Base-by-base conservation (phyloP, 2,113 vertebrate genomes). In the Nycticorax nycticorax region DNA sequence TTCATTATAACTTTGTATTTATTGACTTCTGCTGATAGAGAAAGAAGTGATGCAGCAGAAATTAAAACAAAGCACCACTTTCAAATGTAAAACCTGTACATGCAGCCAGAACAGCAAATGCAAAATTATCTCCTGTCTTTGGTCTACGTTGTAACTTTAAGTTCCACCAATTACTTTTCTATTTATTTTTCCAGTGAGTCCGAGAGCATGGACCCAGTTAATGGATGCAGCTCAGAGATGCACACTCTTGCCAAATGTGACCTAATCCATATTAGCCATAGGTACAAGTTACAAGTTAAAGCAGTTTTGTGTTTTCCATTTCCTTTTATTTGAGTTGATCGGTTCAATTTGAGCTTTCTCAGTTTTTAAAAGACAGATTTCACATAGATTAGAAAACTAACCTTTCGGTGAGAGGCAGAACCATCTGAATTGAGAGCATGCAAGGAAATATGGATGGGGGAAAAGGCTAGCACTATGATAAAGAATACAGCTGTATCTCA, bases 281-380 rank as follows among this genome's bases (percentile, higher is more conserved):
- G 37, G 41, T 92, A 84, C 5, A 83, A 67, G 30, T 53, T 55
- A 84, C 6, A 3, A 92, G 71, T 57, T 88, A 85, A 88, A 91
- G 53, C 53, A 93, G 39, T 32, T 88, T 66, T 62, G 20, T n/a
- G 14, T 20, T 89, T 89, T 88, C 85, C 39, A 52, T 92, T 93
- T 92, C 66, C 85, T 83, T 94, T 90, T 68, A 90, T 88, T 93
- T 88, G 37, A 83, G 27, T 55, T 83, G 26, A 93, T 94, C 45
- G 66, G 57, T 39, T 89, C 88, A 69, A 92, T 79, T 89, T 92
- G 48, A 88, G 66, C 53, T 73, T 88, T 55, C n/a, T 37, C 69
- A 68, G 23, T 24, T 85, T 95, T 56, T 52, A 80, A 93, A 89
- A 88, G 35, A 71, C 15, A 81, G 22, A 71, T 88, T 93, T 92